Base-by-base conservation (phyloP, 2,113 vertebrate genomes). In the Sinocyclocheilus grahami region DNA sequence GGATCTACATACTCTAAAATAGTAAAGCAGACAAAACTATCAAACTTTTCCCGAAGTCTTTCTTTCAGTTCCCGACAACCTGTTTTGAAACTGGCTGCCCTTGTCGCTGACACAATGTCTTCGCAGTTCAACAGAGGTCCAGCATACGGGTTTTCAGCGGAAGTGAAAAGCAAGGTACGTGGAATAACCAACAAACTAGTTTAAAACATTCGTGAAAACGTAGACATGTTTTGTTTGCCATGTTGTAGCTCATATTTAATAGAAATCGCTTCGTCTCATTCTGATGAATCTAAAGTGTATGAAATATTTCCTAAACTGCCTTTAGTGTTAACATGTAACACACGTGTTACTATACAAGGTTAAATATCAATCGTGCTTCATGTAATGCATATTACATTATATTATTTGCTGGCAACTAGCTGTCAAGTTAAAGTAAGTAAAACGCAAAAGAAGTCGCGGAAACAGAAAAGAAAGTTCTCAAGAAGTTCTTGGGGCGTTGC, bases 121-220 rank as follows among this genome's bases (percentile, higher is more conserved):
- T 39, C 85, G 4, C 89, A 90, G 65, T 95, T 95, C 75, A 93
- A 92, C 92, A 94, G 62, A 87, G 95, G 95, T 84, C 95, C 95
- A n/a, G 78, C 91, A 27, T 95, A 93, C 82, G 95, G 95, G 20
- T 89, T 95, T 84, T 92, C 94, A n/a, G 95, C 95, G 14, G 95
- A 95, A 85, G 93, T 95, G 1, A 95, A 92, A 87, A 95, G 90
- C 89, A 95, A 94, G 92, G 95, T 95, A 89, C 1, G 92, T 90
- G 2, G 27, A 51, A 2, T 27, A 24, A 24, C 46, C 51, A 1
- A 14, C 6, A 5, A 67, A 67, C 1, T 13, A 12, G 30, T 22
- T 69, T 7, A 30, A 20, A 24, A 20, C 9, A 3, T 3, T 51
- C 48, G 48, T 51, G 11, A 46, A 46, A 46, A 46, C 42, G 10